Base-by-base conservation (phyloP, 2,113 vertebrate species). In the Cephalophus harveyi region DNA sequence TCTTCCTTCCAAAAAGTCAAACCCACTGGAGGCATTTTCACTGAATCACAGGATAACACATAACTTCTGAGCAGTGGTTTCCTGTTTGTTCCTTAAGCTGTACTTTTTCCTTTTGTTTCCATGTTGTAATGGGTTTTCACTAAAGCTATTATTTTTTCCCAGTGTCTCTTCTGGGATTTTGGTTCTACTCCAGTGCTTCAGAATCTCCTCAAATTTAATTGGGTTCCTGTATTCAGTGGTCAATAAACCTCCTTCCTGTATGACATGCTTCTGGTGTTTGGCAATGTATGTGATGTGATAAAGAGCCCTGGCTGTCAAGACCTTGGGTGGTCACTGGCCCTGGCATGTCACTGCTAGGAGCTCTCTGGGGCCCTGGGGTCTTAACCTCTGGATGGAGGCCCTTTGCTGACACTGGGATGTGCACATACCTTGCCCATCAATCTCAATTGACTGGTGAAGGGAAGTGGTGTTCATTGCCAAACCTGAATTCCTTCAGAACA, bases 401-500 rank as follows among this genome's bases (percentile, higher is more conserved):
- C n/a, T 91, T 78, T n/a, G 40, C 59, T 87, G 82, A 62, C 82
- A 19, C 3, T 71, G 57, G 52, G 36, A 19, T 25, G 5, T 82
- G 27, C 21, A 25, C 27, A 21, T 36, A 23, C 19, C 25, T 87
- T 60, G 57, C 57, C 48, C 48, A 25, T 30, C 1, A 6, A 88
- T 86, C 30, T 48, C 48, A 76, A 2, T 0, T 67, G 93, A 40
- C 25, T 13, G 52, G 48, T 40, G 54, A 59, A 92, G 54, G 33
- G 82, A 93, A 88, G 16, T 1, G 3, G 21, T 33, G 14, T 30
- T 55, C 14, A 0, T 12, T 93, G 89, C 91, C 86, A 98, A 95
- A 46, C 10, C 8, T 60, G 54, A 67, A 97, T 98, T 98, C 93
- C 88, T 97, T 94, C 33, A 59, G 48, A 93, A 95, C 55, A 97